Evolutionary conservation across 2,797 vertebrate genomes (phyloP), one percentile per base, ranked within the genome.

Genomic region (Allobates femoralis): DNA sequence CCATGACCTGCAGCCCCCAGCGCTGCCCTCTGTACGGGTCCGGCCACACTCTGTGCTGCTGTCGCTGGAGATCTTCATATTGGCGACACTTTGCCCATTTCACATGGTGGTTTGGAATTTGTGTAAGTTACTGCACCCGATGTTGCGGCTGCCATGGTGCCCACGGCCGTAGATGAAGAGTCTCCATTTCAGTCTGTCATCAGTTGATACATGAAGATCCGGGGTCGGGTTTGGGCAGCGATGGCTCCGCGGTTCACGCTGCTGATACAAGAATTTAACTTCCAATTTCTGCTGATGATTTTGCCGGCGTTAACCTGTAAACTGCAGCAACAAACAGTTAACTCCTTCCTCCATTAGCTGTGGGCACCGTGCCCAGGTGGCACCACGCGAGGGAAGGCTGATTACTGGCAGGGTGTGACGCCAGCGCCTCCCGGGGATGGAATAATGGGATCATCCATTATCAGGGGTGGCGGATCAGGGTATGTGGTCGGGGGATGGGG

Each of bases 301-400:
- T 37, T 58, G 56, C 77, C 23, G 19, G n/a, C 26, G 7, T 23
- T 46, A 10, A 12, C 3, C 26, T 50, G 5, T 7, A 80, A n/a
- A 46, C 34, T 18, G 41, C 37, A 41, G 78, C 56, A n/a, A 11
- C 58, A 34, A 79, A 37, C 11, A 4, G 75, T 77, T 66, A 78
- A 77, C 21, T 23, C 23, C 30, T 12, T 37, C 8, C 46, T 69
- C 60, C 84, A 85, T 79, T 85, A 85, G 62, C 26, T 30, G 50
- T 30, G 84, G 84, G 84, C 84, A 32, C 51, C 3, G 64, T 69
- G 62, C 83, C 75, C 30, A 18, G 82, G 71, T 76, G 73, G 71
- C 69, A 51, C 21, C 34, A 19, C 12, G 26, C 5, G 5, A 14
- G 73, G 23, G 18, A 53, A 76, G 66, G n/a, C 53, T 73, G 28